These are phyloP conservation scores for Leptobrachium ailaonicum DNA, from an alignment of 2,113 vertebrate species.

Conservation along the genomic window DNA sequence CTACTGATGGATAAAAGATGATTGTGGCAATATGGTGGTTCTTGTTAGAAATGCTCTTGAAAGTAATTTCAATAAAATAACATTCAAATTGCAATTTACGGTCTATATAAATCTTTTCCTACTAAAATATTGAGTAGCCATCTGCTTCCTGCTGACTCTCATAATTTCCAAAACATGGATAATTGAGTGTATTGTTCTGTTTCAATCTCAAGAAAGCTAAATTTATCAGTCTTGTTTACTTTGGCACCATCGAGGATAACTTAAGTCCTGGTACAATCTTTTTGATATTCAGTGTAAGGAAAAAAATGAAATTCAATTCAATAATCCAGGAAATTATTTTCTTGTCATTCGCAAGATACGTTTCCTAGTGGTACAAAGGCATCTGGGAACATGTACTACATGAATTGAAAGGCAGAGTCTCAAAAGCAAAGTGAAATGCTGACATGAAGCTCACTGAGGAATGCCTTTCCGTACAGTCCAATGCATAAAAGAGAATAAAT, in stretches of 20 bases:
- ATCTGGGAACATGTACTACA: neutral
- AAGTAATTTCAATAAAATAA: constrained; percentile 21
- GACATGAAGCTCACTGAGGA: neutral
- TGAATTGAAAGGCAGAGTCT: neutral
- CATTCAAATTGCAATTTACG: constrained; percentile 34
- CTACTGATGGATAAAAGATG: constrained; percentile 20
- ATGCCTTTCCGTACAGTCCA: neutral
- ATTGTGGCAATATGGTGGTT: constrained; percentile 19
- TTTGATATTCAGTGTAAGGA: constrained; percentile 20
- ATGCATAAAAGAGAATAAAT: constrained; percentile 12
- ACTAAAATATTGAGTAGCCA: constrained; percentile 44
- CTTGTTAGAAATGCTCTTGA: neutral
- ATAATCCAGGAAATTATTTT: constrained; percentile 28
- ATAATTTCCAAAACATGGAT: constrained; percentile 45
- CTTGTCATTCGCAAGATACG: constrained; percentile 11
- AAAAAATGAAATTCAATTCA: constrained; percentile 37
- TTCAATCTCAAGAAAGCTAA: constrained; percentile 28
- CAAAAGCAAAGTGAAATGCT: constrained; percentile 23
- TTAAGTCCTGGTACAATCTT: constrained; percentile 29
- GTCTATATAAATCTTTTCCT: constrained; percentile 35
- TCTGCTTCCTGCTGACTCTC: constrained; percentile 31
- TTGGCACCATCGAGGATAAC: constrained; percentile 12
- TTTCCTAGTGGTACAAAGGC: constrained; percentile 9
- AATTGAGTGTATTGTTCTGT: constrained; percentile 46
- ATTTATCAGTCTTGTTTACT: constrained; percentile 41